Evolutionary conservation across 2,113 vertebrate genomes (phyloP).

Genomic region (Chascanopsetta lugubris): DNA sequence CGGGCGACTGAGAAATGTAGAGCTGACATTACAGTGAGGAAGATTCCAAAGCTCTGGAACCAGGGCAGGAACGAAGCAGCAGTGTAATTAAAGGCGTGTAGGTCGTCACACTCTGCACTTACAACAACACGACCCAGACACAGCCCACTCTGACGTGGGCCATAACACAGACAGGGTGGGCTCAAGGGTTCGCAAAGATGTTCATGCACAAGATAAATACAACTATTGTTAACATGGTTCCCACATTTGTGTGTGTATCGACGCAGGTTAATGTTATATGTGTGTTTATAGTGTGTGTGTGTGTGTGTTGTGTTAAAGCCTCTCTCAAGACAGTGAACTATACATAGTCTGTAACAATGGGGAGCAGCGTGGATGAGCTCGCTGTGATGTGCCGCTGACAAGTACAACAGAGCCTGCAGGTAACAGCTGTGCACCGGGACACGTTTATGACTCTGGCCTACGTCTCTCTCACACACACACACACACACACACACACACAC

Average conservation of each 20-base stretch:
- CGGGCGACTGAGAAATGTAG: no score
- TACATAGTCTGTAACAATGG: conserved; percentile 67
- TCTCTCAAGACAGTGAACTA: conserved; percentile 37
- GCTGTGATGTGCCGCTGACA: conserved; percentile 60
- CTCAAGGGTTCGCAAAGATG: no score
- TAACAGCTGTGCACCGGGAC: conserved; percentile 71
- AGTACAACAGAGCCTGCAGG: conserved; percentile 66
- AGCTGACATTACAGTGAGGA: no score
- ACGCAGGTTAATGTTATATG: background rate
- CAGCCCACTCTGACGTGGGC: no score
- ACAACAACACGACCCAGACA: no score
- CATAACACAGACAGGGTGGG: no score
- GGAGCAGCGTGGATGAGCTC: conserved; percentile 46
- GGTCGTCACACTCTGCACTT: no score
- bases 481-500: conserved; percentile 33
- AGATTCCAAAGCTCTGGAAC: no score
- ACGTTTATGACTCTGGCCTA: conserved; percentile 54
- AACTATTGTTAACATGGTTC: background rate
- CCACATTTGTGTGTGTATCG: background rate
- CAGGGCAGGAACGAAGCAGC: no score
- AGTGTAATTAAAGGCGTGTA: no score
- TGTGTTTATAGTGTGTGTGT: background rate
- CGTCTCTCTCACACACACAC: conserved; percentile 24
- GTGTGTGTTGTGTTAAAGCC: conserved; percentile 15
- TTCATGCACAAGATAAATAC: background rate